Conservation (phyloP, 1,140 invertebrate genomes). For the Polyergus mexicanus region DNA sequence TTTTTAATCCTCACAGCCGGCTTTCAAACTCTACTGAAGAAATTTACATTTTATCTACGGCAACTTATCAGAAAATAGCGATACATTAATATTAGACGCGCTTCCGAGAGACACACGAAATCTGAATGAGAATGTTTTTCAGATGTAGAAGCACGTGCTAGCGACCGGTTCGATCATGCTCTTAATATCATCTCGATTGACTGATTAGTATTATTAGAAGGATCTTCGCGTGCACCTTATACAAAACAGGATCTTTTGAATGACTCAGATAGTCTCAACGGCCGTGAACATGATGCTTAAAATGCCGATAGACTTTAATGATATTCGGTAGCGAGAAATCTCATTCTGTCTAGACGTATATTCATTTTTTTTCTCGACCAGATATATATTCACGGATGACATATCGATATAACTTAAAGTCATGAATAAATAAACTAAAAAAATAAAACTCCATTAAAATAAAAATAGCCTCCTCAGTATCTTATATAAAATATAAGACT, state of each 20-base stretch:
- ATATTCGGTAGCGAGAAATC: conserved; percentile 76
- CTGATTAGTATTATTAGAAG: conserved; percentile 77
- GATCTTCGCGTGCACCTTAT: conserved; percentile 49
- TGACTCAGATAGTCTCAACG: conserved; percentile 48
- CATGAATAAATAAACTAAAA: no score
- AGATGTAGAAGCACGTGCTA: conserved; percentile 69
- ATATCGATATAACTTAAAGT: conserved; percentile 17
- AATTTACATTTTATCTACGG: conserved; percentile 60
- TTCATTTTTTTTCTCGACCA: conserved; percentile 10
- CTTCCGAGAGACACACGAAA: conserved; percentile 37
- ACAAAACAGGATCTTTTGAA: conserved; percentile 58
- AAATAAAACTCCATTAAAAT: neutral
- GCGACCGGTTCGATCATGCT: conserved; percentile 69
- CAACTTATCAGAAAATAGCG: conserved; percentile 50
- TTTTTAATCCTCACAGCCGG: conserved; percentile 31
- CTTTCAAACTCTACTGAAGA: conserved; percentile 51
- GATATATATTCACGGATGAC: conserved; percentile 25
- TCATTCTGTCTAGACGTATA: conserved; percentile 53
- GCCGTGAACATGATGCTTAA: conserved; percentile 68
- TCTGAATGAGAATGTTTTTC: conserved; percentile 35
- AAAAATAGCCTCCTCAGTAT: neutral
- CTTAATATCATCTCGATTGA: conserved; percentile 74
- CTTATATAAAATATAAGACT: neutral
- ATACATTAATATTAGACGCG: conserved; percentile 50
- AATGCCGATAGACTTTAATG: conserved; percentile 75